Evolutionary conservation across 2,113 vertebrate genomes (phyloP).

Genomic region (Rhinolophus sinicus): DNA sequence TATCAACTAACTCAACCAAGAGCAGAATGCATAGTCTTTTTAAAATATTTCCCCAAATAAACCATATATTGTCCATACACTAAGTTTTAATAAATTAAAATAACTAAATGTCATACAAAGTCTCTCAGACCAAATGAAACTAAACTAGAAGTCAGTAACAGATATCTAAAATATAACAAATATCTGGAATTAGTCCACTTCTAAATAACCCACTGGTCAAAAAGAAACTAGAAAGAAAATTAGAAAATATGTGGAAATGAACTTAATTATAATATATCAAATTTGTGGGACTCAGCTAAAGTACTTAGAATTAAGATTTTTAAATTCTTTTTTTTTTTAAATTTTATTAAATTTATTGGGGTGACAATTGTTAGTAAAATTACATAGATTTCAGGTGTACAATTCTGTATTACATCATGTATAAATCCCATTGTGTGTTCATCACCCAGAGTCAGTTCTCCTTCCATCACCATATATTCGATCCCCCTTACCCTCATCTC

Average conservation of each 20-base stretch:
- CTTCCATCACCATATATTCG: too few relatives aligned
- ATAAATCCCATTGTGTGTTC: too few relatives aligned
- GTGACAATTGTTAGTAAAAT: too few relatives aligned
- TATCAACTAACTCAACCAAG: neutral
- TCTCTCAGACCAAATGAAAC: neutral
- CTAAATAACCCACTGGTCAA: neutral
- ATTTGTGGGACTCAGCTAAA: neutral
- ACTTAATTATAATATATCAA: neutral
- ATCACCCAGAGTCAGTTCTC: too few relatives aligned
- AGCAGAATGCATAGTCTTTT: neutral
- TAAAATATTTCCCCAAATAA: neutral
- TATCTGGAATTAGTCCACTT: neutral
- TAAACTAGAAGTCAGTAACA: neutral
- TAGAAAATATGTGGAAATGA: neutral
- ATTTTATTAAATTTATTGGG: too few relatives aligned
- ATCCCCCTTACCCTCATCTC: too few relatives aligned
- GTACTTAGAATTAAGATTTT: neutral
- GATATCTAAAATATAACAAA: neutral
- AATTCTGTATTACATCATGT: too few relatives aligned
- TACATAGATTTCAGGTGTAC: too few relatives aligned
- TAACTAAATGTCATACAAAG: neutral
- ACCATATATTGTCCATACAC: neutral
- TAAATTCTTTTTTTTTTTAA: too few relatives aligned
- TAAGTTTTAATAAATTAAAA: slow-evolving; percentile 14
- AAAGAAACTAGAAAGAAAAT: neutral